phyloP scores from a whole-genome alignment of 2,113 vertebrate genomes.

The Plestiodon gilberti region DNA sequence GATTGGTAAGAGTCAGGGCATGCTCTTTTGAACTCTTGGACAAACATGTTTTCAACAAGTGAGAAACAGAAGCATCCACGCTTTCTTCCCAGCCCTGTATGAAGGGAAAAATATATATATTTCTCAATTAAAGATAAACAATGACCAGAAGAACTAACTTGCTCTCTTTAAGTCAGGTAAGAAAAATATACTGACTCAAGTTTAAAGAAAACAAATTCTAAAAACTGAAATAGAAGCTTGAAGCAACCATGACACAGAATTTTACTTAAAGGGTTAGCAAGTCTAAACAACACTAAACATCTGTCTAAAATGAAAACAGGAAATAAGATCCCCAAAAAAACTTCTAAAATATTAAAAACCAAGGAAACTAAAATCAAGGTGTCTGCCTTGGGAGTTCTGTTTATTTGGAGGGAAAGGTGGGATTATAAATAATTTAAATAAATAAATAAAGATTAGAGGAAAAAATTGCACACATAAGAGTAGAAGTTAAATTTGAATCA shows the following conservation, averaged over 20 bases:
- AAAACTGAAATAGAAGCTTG: not conserved
- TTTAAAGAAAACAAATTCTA: conserved; percentile 1
- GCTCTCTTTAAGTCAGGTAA: not conserved
- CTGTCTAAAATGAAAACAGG: conserved; percentile 10
- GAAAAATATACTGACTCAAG: not conserved
- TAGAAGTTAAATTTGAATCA: not conserved
- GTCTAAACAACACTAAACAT: conserved; percentile 5
- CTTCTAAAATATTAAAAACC: too few species aligned
- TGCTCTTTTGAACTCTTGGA: conserved; percentile 94
- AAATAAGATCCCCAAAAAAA: too few species aligned
- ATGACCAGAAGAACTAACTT: not conserved
- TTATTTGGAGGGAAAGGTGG: too few species aligned
- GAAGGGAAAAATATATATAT: conserved; percentile 29
- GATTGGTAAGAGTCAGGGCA: conserved; percentile 79
- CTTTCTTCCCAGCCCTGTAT: conserved; percentile 96
- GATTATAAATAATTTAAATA: not conserved
- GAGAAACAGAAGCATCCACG: conserved; percentile 89
- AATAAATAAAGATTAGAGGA: not conserved
- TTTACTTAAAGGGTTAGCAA: not conserved
- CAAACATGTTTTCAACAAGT: conserved; percentile 91
- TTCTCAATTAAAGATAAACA: conserved; percentile 9
- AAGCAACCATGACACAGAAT: fast-evolving
- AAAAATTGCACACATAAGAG: not conserved
- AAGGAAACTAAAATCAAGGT: not conserved
- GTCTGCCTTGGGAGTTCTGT: too few species aligned